These are phyloP conservation scores for Onthophagus taurus DNA, from an alignment of 1,140 invertebrate species.

Conservation along the genomic window DNA sequence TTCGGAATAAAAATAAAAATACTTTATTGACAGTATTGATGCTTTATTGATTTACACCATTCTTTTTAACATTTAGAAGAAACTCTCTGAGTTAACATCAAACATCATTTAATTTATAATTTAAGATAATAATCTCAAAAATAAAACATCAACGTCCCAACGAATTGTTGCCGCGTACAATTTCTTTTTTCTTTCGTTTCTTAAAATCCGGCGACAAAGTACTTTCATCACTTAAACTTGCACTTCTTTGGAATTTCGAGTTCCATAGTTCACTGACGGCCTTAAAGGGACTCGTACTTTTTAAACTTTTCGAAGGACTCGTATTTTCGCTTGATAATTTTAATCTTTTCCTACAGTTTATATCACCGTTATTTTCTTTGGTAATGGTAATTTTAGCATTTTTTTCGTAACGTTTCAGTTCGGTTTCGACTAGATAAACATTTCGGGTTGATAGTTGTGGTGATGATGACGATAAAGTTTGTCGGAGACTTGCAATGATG, in stretches of 20 bases:
- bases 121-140: conserved; percentile 1
- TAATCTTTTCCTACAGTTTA: background rate
- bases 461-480: conserved; percentile 23
- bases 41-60: too few species aligned
- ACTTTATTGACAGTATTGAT: too few species aligned
- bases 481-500: background rate
- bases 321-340: conserved; percentile 9
- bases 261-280: conserved; percentile 18
- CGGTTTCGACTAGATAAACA: conserved; percentile 26
- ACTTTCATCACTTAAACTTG: conserved; percentile 9
- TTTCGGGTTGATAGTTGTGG: conserved; percentile 25
- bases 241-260: conserved; percentile 10
- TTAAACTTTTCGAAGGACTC: conserved; percentile 13
- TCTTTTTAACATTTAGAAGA: too few species aligned
- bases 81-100: too few species aligned
- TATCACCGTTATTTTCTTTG: conserved; percentile 1
- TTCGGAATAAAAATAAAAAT: too few species aligned
- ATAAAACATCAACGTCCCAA: too few species aligned
- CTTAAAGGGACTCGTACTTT: conserved; percentile 19
- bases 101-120: too few species aligned
- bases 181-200: background rate
- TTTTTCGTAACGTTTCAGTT: conserved; percentile 6
- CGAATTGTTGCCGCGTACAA: background rate
- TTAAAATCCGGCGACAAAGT: conserved; percentile 1
- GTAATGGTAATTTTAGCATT: background rate